Evolutionary conservation across 2,888 invertebrate species (phyloP), one percentile per base, ranked within the genome.

Genomic region (Aelia acuminata): DNA sequence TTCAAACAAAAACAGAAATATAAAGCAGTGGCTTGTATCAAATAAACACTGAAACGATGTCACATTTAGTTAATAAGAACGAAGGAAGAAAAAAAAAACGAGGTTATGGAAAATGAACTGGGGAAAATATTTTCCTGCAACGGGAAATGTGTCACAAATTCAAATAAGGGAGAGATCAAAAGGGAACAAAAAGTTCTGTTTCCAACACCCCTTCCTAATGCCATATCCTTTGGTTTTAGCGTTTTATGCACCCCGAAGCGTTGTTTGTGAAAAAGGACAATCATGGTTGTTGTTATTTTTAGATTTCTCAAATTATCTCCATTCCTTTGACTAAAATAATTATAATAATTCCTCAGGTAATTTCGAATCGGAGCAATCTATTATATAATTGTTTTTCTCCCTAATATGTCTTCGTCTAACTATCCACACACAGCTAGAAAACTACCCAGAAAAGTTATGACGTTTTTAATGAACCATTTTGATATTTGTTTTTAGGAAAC

Each of bases 101-200:
- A 70, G 18, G 63, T 70, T 26, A 26, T 4, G 57, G 13, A 57
- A 35, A 70, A 35, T 35, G 18, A 7, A 35, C 35, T 70, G 5
- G 63, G 7, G 20, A 70, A 70, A 31, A 70, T 35, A 70, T 18
- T 35, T 70, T 35, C 18, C 35, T 18, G 35, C 31, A 70, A 70
- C 5, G 31, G 31, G 35, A 35, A 70, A 63, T 63, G 31, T 63
- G 63, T 63, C 31, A 57, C 13, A 63, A 35, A 70, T 70, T 70
- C 63, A 70, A 70, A 31, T 35, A 70, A 70, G 31, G 35, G 18
- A 70, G 22, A 70, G 63, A 70, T 70, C 63, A 70, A 70, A 70
- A 7, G 63, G 2, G 18, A 70, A 8, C 31, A 35, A 70, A 35
- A 70, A 70, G 31, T 15, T n/a, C 35, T 35, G 31, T 70, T 20